Evolutionary conservation across 1,140 invertebrate genomes (phyloP).

Genomic region (Cyclargus thomasi): DNA sequence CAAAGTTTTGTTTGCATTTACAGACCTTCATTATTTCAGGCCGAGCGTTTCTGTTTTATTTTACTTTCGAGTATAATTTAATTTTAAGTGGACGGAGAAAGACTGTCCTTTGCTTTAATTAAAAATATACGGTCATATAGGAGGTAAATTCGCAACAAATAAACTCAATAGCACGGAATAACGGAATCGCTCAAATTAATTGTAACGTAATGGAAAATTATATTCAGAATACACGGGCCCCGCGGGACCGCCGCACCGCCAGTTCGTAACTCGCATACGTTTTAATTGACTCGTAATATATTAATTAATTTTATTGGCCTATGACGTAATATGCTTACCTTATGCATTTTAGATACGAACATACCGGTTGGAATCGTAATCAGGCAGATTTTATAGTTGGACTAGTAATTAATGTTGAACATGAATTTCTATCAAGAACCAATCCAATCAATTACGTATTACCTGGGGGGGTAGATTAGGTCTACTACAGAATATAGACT

Average conservation of each 20-base stretch:
- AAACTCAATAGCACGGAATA: slow-evolving; percentile 1
- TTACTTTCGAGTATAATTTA: background rate
- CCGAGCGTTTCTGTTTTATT: background rate
- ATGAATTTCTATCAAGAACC: no score
- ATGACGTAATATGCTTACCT: background rate
- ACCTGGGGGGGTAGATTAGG: no score
- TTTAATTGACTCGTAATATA: slow-evolving; percentile 5
- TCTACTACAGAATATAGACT: no score
- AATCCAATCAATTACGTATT: no score
- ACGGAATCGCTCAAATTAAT: slow-evolving; percentile 8
- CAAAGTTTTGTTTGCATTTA: background rate
- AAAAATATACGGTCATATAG: background rate
- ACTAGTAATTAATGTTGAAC: no score
- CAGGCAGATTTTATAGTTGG: no score
- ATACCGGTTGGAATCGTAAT: background rate
- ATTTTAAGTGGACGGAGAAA: background rate
- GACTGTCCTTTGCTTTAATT: background rate
- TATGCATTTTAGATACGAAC: background rate
- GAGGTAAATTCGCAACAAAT: background rate
- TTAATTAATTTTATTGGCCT: slow-evolving; percentile 11
- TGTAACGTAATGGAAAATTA: slow-evolving; percentile 12
- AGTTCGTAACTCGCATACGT: background rate
- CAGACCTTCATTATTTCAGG: background rate
- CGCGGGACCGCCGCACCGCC: no score
- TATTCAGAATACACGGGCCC: background rate